Evolutionary conservation across 2,113 vertebrate species (phyloP), one percentile per base, ranked within the genome.

Genomic region (Pteropus alecto): DNA sequence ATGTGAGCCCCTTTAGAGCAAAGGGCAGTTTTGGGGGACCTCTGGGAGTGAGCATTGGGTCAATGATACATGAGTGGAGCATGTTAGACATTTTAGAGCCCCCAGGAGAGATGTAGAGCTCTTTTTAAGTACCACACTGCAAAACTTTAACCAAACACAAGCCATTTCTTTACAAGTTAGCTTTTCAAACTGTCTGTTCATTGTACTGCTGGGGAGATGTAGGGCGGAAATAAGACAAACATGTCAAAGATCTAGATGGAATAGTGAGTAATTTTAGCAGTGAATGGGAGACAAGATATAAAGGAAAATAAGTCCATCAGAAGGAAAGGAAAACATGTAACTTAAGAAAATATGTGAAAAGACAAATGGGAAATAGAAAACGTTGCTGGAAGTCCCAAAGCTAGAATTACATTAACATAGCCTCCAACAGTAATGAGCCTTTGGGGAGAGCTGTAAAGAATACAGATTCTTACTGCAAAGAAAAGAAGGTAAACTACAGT

Each of bases 281-380:
- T 43, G n/a, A 93, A 48, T 51, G 16, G 22, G 33, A 94, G 78
- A 84, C 24, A 81, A 91, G 60, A 83, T 84, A 82, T 38, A 68
- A 70, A 92, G 41, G 56, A 89, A 98, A 98, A 87, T 48, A 86
- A 91, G 61, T 85, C 46, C 76, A 35, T 77, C 58, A 84, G 58
- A 94, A 94, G 90, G 90, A 97, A 97, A 96, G 4, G 26, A 96
- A 98, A 95, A 79, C 35, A 79, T 54, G 1, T 91, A 87, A 74
- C 70, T 90, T 88, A 97, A 94, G n/a, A 96, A 85, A 96, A 54
- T 78, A 60, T 63, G 41, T 95, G 16, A 56, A 63, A 56, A 86
- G 90, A 94, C 43, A 93, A 96, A 94, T 77, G 73, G 28, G 30
- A 96, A 97, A 46, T 26, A 90, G 33, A 46, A 93, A 89, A 67